Evolutionary conservation across 2,113 vertebrate genomes (phyloP).

Genomic region (Dendropsophus ebraccatus): DNA sequence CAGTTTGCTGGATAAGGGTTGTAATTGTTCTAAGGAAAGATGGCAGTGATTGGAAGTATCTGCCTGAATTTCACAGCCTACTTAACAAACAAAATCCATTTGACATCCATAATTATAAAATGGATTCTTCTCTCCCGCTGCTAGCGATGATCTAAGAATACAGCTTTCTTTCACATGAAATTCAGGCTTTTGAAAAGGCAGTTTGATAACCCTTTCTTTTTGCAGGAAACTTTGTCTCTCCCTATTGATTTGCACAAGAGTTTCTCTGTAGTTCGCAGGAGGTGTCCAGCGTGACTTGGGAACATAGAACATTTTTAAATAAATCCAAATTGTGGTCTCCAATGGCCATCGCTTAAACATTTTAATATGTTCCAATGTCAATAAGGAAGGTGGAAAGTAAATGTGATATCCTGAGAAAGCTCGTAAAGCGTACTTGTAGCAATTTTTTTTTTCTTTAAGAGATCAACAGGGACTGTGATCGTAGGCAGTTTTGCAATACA

Average conservation of each 20-base stretch:
- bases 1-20: conserved; percentile 43
- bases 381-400: not conserved
- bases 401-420: not conserved
- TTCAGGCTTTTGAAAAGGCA: conserved; percentile 46
- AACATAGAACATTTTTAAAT: conserved; percentile 65
- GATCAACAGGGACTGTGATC: too few species aligned
- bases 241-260: conserved; percentile 66
- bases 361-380: not conserved
- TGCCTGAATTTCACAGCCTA: conserved; percentile 62
- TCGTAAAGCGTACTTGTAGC: too few species aligned
- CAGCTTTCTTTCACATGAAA: fast-evolving
- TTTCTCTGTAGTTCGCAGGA: conserved; percentile 65
- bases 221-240: conserved; percentile 60
- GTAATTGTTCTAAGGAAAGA: conserved; percentile 55
- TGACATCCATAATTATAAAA: conserved; percentile 60
- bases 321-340: conserved; percentile 66
- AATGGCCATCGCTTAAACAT: conserved; percentile 19
- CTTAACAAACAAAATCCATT: conserved; percentile 62
- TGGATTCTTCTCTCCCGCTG: conserved; percentile 44
- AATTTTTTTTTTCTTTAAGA: too few species aligned
- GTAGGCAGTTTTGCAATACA: too few species aligned
- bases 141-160: conserved; percentile 45
- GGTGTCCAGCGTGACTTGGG: conserved; percentile 63
- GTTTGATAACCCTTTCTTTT: conserved; percentile 66
- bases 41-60: conserved; percentile 57